Percentiles rank a stretch among this genome's conserved stretches.
Conservation (phyloP, 2,888 invertebrate species). For the Apocheima hispidaria region DNA sequence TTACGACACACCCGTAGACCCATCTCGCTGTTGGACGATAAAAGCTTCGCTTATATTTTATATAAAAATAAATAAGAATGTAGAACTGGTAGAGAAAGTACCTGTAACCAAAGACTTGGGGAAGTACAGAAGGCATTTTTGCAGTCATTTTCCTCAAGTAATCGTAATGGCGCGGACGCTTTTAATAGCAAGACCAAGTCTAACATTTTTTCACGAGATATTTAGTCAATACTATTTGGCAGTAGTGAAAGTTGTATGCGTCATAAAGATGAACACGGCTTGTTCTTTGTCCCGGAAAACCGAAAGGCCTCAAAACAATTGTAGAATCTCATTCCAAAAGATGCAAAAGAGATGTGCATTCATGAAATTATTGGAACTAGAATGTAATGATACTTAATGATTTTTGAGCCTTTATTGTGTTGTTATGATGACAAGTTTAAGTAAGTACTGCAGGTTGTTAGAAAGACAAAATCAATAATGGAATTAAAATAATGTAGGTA, state of each 20-base stretch:
- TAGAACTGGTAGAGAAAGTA: too few species aligned
- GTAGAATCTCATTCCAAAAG: background rate
- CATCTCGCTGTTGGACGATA: too few species aligned
- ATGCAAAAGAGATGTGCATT: background rate
- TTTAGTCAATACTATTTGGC: background rate
- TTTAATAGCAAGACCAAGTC: background rate
- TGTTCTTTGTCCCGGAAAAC: too few species aligned
- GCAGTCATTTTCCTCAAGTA: conserved; percentile 7
- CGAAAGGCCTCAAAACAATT: too few species aligned
- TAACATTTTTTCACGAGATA: background rate
- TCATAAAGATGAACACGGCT: too few species aligned
- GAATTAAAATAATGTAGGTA: background rate
- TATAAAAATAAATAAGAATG: background rate
- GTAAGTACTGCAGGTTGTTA: background rate
- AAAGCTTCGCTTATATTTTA: too few species aligned
- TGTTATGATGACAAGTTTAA: too few species aligned
- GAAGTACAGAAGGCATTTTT: conserved; percentile 7
- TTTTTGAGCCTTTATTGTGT: too few species aligned
- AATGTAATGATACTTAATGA: too few species aligned
- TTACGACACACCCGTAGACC: too few species aligned
- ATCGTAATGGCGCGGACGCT: background rate
- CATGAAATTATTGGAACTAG: too few species aligned
- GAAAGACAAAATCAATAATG: background rate
- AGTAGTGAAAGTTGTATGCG: background rate
- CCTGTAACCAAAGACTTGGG: background rate